Conservation (phyloP, 2,888 invertebrate species). For the Sicus ferrugineus region DNA sequence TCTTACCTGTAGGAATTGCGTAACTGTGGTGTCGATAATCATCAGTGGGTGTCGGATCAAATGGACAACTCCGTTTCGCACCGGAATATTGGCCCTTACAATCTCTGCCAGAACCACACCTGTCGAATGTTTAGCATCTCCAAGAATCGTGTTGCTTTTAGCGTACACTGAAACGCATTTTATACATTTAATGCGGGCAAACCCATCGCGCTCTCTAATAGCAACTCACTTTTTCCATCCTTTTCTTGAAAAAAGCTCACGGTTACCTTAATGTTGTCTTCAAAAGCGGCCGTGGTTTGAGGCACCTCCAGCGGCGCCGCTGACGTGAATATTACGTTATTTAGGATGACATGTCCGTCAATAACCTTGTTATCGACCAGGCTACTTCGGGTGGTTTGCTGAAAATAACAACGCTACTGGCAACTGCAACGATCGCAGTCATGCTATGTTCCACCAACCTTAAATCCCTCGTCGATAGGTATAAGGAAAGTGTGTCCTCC, state of each 20-base stretch:
- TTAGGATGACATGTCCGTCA: conserved; percentile 89
- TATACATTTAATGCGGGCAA: conserved; percentile 28
- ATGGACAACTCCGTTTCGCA: conserved; percentile 91
- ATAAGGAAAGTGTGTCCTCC: conserved; percentile 89
- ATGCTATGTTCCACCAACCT: conserved; percentile 68
- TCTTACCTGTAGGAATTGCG: conserved; percentile 84
- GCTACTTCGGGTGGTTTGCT: conserved; percentile 76
- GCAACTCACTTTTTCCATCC: conserved; percentile 73
- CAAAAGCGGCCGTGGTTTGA: conserved; percentile 82
- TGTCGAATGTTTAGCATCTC: conserved; percentile 78
- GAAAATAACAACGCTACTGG: neutral
- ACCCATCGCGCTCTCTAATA: neutral
- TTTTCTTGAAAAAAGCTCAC: conserved; percentile 79
- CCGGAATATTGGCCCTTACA: conserved; percentile 88
- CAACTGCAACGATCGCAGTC: neutral
- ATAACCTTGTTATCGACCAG: conserved; percentile 85
- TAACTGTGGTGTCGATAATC: conserved; percentile 88
- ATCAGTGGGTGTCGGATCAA: conserved; percentile 90
- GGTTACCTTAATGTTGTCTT: conserved; percentile 84
- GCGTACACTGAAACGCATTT: conserved; percentile 71
- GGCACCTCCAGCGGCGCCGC: conserved; percentile 78
- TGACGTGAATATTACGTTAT: conserved; percentile 85
- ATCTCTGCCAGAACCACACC: conserved; percentile 90
- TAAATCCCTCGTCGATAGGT: conserved; percentile 88
- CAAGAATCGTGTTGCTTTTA: conserved; percentile 82